These are phyloP conservation scores for Pollachius pollachius DNA, from an alignment of 2,113 vertebrate species.

Conservation along the genomic window DNA sequence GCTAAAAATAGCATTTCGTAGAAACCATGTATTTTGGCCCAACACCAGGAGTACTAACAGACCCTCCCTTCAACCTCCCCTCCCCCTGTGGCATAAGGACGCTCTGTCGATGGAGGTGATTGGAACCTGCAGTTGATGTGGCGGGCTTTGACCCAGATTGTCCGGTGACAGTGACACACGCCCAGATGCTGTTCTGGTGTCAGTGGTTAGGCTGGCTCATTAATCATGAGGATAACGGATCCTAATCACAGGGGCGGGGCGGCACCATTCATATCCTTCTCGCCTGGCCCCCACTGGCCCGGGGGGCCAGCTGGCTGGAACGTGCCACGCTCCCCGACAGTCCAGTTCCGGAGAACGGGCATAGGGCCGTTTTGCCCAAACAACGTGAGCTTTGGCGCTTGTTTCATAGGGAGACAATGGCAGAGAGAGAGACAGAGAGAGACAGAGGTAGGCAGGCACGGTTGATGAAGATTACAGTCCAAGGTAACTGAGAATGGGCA, in stretches of 20 bases:
- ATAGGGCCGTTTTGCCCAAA: too few species aligned
- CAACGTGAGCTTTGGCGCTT: too few species aligned
- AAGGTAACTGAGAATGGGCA: background rate
- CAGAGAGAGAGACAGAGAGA: too few species aligned
- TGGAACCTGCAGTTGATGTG: background rate
- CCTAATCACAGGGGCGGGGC: conserved; percentile 46
- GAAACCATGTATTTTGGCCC: too few species aligned
- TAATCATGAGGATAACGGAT: conserved; percentile 49
- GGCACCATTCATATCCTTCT: conserved; percentile 30
- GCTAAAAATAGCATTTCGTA: background rate
- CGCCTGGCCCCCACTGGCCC: conserved; percentile 6
- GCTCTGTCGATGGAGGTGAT: background rate
- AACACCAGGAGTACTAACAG: too few species aligned
- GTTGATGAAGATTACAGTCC: background rate
- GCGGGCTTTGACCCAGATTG: conserved; percentile 47
- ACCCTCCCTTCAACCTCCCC: background rate
- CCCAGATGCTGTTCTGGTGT: conserved; percentile 44
- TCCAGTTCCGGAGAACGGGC: background rate
- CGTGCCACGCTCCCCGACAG: background rate
- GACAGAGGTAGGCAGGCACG: too few species aligned
- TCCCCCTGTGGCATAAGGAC: background rate
- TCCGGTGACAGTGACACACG: conserved; percentile 59
- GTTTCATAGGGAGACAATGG: too few species aligned
- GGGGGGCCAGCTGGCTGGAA: background rate
- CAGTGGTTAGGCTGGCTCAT: conserved; percentile 47